Percentiles rank a stretch among this genome's conserved stretches.
phyloP scores from a whole-genome alignment of 2,113 vertebrate species.

The Zonotrichia leucophrys region DNA sequence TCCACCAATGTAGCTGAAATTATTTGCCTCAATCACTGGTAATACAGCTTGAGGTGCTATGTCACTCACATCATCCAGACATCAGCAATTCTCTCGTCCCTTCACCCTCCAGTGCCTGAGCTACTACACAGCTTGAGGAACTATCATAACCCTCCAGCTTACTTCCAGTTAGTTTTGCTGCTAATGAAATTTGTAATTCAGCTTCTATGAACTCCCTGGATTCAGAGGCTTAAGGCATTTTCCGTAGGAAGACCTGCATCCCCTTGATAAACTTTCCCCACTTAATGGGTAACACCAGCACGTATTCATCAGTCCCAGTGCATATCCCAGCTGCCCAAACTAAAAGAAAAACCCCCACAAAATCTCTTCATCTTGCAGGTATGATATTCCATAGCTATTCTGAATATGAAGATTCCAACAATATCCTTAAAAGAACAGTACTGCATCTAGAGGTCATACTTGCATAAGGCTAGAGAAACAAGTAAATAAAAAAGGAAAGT shows the following conservation, averaged over 20 bases:
- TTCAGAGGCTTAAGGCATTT: not conserved
- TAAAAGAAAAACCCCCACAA: not conserved
- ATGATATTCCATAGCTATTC: not conserved
- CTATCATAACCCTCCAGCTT: not conserved
- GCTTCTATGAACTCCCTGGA: not conserved
- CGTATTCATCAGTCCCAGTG: not conserved
- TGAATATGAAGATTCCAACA: not conserved
- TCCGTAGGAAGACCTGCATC: not conserved
- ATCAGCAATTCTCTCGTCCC: not conserved
- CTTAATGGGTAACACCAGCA: rapidly evolving
- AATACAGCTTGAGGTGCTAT: not conserved
- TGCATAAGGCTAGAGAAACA: not conserved
- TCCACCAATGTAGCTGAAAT: not conserved
- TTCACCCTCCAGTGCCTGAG: not conserved
- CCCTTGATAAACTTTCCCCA: not conserved
- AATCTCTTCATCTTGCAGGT: not conserved
- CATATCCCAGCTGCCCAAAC: not conserved
- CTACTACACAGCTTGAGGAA: not conserved
- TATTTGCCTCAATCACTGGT: not conserved
- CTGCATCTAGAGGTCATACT: not conserved
- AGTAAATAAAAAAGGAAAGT: not conserved
- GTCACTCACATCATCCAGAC: not conserved
- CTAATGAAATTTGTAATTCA: not conserved
- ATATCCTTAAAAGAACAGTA: not conserved
- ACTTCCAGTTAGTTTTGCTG: not conserved